Base-by-base conservation (phyloP, 53 echinoderm and acorn worm species). In the Astropecten irregularis region DNA sequence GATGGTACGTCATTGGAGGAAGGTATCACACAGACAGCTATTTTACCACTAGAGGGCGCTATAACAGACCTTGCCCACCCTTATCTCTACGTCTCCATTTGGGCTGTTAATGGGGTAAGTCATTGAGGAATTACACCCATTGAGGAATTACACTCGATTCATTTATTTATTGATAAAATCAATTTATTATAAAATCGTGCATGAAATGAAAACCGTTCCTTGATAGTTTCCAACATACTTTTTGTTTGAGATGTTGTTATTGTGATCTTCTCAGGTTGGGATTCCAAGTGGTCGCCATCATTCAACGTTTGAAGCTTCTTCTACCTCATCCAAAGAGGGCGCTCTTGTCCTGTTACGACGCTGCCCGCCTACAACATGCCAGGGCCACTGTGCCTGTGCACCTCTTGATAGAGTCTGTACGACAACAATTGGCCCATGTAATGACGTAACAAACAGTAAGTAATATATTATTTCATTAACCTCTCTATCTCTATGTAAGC, bases 31-130 rank as follows among this genome's bases (percentile, higher is more conserved):
- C 85, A 85, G 51, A 60, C 61, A 35, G 65, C 73, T 9, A 18
- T 73, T 9, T 26, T 85, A 38, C 42, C 61, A 33, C 18, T 85
- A 49, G 58, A 72, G 21, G 49, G 49, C 44, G 49, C 34, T 60
- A 46, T 85, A 5, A 28, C 62, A 21, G 35, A 47, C 6, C 20
- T 35, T 19, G 31, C 20, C 25, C 30, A 32, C 27, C 68, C 13
- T 0, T 51, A 48, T 49, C 23, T 85, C 13, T 85, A 74, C 37
- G 40, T 67, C 13, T 59, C 62, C n/a, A 22, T 85, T 22, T 85
- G 85, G 85, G 85, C 85, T 46, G 73, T 85, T 15, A 85, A 85
- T 51, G 65, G 49, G 73, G 85, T 85, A 64, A 49, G 66, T 82
- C 6, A 21, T 14, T 28, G 59, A n/a, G n/a, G n/a, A n/a, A n/a